These are phyloP conservation scores for Bagarius yarrelli DNA, from an alignment of 2,113 vertebrate species.

Conservation along the genomic window DNA sequence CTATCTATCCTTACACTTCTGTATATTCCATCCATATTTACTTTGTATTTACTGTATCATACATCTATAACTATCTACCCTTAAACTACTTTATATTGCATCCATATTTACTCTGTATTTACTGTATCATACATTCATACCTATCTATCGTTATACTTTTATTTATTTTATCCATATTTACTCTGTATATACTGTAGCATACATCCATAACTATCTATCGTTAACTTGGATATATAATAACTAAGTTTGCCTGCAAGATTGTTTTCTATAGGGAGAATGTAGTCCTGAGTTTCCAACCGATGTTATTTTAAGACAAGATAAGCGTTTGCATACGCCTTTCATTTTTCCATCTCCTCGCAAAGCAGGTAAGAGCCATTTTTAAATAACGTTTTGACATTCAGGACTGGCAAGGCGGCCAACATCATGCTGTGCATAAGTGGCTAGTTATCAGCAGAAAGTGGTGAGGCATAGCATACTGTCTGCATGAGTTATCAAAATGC, in stretches of 20 bases:
- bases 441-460: slow-evolving; percentile 42
- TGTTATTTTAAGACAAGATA: slow-evolving; percentile 27
- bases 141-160: no score
- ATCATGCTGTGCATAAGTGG: slow-evolving; percentile 52
- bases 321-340: slow-evolving; percentile 12
- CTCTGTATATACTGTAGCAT: no score
- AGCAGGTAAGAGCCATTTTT: slow-evolving; percentile 18
- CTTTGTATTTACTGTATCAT: no score
- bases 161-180: no score
- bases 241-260: slow-evolving; percentile 5
- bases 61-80: no score
- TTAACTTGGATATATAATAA: background rate
- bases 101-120: no score
- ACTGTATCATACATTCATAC: no score
- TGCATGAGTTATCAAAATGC: slow-evolving; percentile 17
- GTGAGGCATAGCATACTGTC: slow-evolving; percentile 35
- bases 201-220: no score
- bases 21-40: no score
- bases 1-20: no score
- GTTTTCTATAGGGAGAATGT: slow-evolving; percentile 9
- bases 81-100: no score
- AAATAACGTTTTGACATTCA: slow-evolving; percentile 48
- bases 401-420: slow-evolving; percentile 19
- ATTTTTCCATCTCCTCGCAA: slow-evolving; percentile 16
- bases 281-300: background rate